Percentiles rank a stretch among this genome's conserved stretches.
phyloP scores from a whole-genome alignment of 2,888 invertebrate species.

The Drosophila helvetica region DNA sequence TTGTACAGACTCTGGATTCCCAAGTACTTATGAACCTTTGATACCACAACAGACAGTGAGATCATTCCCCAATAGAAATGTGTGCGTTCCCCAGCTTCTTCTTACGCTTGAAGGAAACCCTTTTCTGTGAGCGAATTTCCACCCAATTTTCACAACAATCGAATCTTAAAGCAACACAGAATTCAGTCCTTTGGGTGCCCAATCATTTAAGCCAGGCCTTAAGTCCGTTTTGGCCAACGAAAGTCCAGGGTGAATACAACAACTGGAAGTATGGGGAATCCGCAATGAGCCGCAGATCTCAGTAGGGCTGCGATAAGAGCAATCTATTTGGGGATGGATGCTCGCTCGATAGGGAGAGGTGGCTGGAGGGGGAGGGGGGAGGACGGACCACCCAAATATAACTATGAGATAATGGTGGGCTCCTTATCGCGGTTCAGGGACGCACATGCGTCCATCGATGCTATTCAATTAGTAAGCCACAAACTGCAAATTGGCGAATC shows the following conservation, averaged over 20 bases:
- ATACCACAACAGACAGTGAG: slow-evolving; percentile 13
- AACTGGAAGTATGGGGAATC: slow-evolving; percentile 34
- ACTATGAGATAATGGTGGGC: slow-evolving; percentile 25
- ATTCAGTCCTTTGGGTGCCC: too few relatives aligned
- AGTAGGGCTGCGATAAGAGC: slow-evolving; percentile 25
- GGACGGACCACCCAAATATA: slow-evolving; percentile 43
- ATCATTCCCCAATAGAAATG: slow-evolving; percentile 20
- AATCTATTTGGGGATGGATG: slow-evolving; percentile 25
- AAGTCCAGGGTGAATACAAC: slow-evolving; percentile 43
- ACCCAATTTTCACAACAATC: background rate
- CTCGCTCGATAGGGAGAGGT: background rate
- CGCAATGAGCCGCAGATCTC: slow-evolving; percentile 10
- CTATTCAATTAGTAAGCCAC: slow-evolving; percentile 67
- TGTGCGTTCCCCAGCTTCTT: slow-evolving; percentile 10
- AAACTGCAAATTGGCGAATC: slow-evolving; percentile 65
- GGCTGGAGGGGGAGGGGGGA: background rate
- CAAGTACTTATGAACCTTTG: background rate
- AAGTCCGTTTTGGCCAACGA: slow-evolving; percentile 2
- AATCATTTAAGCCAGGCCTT: slow-evolving; percentile 10
- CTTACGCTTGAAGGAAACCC: background rate
- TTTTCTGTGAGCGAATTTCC: background rate
- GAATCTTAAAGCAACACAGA: fast-evolving
- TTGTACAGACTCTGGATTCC: slow-evolving; percentile 7
- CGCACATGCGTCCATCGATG: slow-evolving; percentile 19
- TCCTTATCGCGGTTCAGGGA: slow-evolving; percentile 45